Base-by-base conservation (phyloP, 1,140 invertebrate genomes). In the Copidosoma floridanum region DNA sequence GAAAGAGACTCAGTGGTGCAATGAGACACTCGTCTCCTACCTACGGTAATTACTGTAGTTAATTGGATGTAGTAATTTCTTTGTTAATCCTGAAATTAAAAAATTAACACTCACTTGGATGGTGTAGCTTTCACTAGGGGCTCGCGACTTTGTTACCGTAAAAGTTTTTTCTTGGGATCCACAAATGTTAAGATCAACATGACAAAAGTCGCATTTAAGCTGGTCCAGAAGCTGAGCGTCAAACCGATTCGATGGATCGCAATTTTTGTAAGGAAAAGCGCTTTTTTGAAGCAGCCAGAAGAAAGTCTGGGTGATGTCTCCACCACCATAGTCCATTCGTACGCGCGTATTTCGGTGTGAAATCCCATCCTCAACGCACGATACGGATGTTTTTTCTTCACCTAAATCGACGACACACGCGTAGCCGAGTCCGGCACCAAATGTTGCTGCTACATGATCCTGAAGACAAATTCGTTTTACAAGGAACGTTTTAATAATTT, bases 391-490 rank as follows among this genome's bases (percentile, higher is more conserved):
- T 82, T 98, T 97, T 76, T 96, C 92, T 74, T 96, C 94, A 0
- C 95, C 95, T 44, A 97, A 89, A 77, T 98, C 95, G 7, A 98
- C 90, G 14, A 98, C 93, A 82, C 95, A 97, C 8, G 94, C 94
- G 75, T 88, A 92, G 23, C 91, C 89, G 14, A 97, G 82, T 18
- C 95, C 95, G 38, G 93, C 90, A 16, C 95, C 95, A 83, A 97
- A 97, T 16, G 94, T 95, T 2, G 94, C 93, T 37, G 93, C 93
- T 2, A 97, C 94, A 71, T 93, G 91, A 79, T 94, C 92, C 86
- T 93, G 20, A 24, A 24, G 21, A 2, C 14, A 20, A 37, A 10
- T 32, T 27, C 1, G 37, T 14, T 40, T 24, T 51, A 32, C 16
- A 37, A 4, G 27, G 29, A 32, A 32, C 12, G 6, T 8, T 6